Evolutionary conservation across 2,888 invertebrate genomes (phyloP).

Genomic region (Coleophora flavipennella): DNA sequence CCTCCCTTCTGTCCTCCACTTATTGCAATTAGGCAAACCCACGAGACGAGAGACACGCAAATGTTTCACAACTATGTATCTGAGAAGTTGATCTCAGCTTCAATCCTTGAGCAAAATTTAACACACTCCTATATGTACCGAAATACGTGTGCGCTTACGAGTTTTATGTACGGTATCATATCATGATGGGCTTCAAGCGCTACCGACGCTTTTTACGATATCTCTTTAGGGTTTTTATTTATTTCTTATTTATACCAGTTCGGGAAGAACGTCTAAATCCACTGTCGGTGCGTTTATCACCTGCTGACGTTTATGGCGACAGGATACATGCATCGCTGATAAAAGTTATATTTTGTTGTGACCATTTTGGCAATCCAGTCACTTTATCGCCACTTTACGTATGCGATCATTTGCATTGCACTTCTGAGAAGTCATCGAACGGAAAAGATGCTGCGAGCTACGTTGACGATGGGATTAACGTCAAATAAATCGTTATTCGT

Average conservation of each 20-base stretch:
- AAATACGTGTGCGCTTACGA: no score
- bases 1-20: background rate
- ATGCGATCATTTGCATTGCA: constrained; percentile 9
- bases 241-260: constrained; percentile 23
- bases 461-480: no score
- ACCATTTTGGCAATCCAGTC: constrained; percentile 23
- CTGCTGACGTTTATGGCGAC: constrained; percentile 30
- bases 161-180: no score
- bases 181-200: constrained; percentile 25
- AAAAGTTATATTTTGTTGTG: constrained; percentile 29
- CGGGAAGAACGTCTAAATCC: constrained; percentile 46
- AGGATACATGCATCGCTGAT: constrained; percentile 36
- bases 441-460: no score
- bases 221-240: constrained; percentile 20
- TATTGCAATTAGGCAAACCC: background rate
- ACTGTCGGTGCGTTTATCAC: constrained; percentile 35
- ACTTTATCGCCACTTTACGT: constrained; percentile 21
- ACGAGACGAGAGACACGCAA: no score
- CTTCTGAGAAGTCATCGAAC: constrained; percentile 6
- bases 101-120: no score
- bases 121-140: no score
- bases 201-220: constrained; percentile 41
- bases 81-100: no score
- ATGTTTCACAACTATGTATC: no score
- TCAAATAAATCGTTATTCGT: background rate